phyloP scores from a whole-genome alignment of 2,113 vertebrate genomes.

The Electrona antarctica region DNA sequence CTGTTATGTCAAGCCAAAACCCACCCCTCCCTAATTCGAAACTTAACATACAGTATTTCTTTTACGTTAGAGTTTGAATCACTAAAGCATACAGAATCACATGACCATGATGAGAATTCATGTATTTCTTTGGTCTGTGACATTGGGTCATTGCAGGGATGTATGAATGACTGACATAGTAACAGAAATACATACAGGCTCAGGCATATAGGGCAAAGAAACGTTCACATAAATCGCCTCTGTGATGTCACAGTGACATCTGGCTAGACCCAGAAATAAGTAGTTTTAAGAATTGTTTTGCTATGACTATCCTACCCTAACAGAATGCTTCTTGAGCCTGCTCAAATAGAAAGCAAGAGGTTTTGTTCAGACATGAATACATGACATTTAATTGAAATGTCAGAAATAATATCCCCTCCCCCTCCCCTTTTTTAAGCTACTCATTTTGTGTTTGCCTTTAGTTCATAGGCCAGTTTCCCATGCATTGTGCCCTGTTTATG shows the following conservation, averaged over 20 bases:
- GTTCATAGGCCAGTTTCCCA: constrained; percentile 41
- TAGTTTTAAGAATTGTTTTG: not conserved
- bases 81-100: no score
- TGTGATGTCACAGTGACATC: no score
- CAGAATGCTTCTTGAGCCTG: constrained; percentile 6
- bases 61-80: no score
- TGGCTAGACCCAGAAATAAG: no score
- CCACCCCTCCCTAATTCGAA: constrained; percentile 32
- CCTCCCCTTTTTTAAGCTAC: constrained; percentile 27
- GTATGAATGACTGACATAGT: not conserved
- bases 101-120: no score
- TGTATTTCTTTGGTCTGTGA: no score
- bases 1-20: constrained; percentile 20
- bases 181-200: no score
- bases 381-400: constrained; percentile 47
- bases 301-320: not conserved
- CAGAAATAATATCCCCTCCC: constrained; percentile 28
- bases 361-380: constrained; percentile 22
- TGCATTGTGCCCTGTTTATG: constrained; percentile 28
- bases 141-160: not conserved
- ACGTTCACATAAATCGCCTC: no score
- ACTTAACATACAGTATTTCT: not conserved
- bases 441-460: constrained; percentile 40
- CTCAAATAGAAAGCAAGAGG: constrained; percentile 16
- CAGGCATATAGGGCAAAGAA: no score